These are phyloP conservation scores for Aradophagus sp. DNA, from an alignment of 1,140 invertebrate species.

Conservation along the genomic window DNA sequence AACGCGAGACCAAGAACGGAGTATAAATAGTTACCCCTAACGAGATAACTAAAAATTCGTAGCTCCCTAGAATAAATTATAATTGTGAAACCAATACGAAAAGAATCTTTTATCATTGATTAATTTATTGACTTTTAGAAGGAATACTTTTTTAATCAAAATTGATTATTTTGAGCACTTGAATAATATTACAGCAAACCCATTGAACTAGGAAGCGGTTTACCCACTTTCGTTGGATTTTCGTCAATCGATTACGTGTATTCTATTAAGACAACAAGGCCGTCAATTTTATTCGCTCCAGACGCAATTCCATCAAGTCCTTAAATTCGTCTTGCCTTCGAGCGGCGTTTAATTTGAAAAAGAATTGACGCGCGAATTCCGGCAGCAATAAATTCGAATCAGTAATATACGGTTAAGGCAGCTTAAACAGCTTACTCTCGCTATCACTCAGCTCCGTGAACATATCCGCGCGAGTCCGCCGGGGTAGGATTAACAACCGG, in stretches of 20 bases:
- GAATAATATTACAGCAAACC: too few species aligned
- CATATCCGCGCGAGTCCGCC: constrained; percentile 45
- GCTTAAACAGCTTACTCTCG: constrained; percentile 56
- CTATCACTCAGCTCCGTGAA: constrained; percentile 55
- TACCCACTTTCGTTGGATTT: too few species aligned
- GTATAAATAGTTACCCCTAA: too few species aligned
- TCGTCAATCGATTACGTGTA: background rate
- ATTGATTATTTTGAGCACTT: too few species aligned
- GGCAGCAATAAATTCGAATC: constrained; percentile 48
- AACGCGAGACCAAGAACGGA: too few species aligned
- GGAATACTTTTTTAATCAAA: too few species aligned
- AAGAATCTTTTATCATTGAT: too few species aligned
- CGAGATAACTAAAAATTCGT: too few species aligned
- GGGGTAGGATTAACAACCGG: constrained; percentile 72
- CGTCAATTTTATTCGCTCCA: constrained; percentile 11
- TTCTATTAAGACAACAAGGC: constrained; percentile 13
- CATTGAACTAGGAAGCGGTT: too few species aligned
- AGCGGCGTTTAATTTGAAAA: constrained; percentile 24
- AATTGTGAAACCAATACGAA: too few species aligned
- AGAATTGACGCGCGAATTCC: constrained; percentile 40
- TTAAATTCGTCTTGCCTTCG: background rate
- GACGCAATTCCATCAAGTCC: constrained; percentile 16
- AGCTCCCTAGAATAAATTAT: too few species aligned
- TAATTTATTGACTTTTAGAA: too few species aligned
- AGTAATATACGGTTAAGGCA: constrained; percentile 52